A percentile compares a stretch with the other conserved stretches of the same genome.
These are phyloP conservation scores for Hydractinia symbiolongicarpus DNA, from an alignment of 30 jellyfish, hydroid and myxozoan species.

Conservation along the genomic window DNA sequence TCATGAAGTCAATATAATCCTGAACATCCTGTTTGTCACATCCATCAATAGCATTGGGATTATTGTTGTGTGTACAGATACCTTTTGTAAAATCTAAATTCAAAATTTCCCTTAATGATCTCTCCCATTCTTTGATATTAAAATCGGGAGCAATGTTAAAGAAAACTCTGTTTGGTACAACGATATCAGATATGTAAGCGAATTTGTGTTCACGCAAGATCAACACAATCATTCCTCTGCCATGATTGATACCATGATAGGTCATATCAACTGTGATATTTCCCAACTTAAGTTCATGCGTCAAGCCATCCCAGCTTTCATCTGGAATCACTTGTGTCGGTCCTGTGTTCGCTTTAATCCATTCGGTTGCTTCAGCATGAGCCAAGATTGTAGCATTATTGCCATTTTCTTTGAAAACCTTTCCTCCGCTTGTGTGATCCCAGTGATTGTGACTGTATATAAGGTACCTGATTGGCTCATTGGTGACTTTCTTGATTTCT, in stretches of 20 bases:
- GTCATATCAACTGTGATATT: neutral
- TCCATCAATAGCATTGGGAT: too few relatives aligned
- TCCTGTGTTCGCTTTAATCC: neutral
- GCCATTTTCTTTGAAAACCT: neutral
- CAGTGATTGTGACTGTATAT: neutral
- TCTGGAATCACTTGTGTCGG: neutral
- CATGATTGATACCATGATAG: slow-evolving; percentile 1
- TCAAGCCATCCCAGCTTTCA: neutral
- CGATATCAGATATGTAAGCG: slow-evolving; percentile 1
- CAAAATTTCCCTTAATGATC: neutral
- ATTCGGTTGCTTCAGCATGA: neutral
- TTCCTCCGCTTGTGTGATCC: neutral
- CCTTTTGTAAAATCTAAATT: neutral
- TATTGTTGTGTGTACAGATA: neutral
- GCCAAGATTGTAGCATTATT: neutral
- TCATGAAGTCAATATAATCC: too few relatives aligned
- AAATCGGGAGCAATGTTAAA: neutral
- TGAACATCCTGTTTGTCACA: too few relatives aligned
- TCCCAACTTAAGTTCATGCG: neutral
- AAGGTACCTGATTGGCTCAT: neutral
- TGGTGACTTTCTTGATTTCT: neutral
- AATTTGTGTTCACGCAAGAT: neutral
- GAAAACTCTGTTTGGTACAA: slow-evolving; percentile 3
- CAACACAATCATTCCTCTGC: neutral
- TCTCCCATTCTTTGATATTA: neutral